phyloP scores from a whole-genome alignment of 2,797 vertebrate genomes.

The Yasuhikotakia modesta region DNA sequence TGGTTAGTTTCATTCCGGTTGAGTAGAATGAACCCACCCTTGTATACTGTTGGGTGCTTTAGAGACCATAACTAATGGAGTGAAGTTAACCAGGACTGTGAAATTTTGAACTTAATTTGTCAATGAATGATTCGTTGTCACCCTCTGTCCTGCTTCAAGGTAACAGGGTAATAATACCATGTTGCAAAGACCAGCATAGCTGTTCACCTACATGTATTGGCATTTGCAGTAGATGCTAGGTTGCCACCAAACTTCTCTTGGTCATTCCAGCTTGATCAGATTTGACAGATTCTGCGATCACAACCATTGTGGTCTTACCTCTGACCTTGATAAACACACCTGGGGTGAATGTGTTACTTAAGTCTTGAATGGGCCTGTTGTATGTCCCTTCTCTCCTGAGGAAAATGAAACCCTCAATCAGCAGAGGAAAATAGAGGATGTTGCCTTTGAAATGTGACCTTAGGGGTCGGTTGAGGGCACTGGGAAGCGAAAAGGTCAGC shows the following conservation, averaged over 20 bases:
- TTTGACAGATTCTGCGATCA: neutral
- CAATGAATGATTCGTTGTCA: neutral
- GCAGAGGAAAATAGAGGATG: conserved; percentile 28
- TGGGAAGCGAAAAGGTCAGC: conserved; percentile 42
- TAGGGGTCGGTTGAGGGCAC: conserved; percentile 38
- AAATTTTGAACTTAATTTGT: neutral
- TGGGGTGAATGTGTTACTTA: neutral
- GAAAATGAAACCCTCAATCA: conserved; percentile 40
- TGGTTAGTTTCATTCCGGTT: conserved; percentile 71
- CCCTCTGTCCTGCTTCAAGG: neutral
- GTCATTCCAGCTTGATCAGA: neutral
- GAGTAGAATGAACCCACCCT: conserved; percentile 63
- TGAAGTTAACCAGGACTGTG: conserved; percentile 9
- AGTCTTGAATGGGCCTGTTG: conserved; percentile 26
- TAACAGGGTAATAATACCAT: neutral
- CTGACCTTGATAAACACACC: conserved; percentile 20
- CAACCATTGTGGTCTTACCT: conserved; percentile 9
- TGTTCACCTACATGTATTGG: no score
- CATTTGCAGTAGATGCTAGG: neutral
- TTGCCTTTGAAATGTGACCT: conserved; percentile 40
- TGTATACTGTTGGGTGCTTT: conserved; percentile 39
- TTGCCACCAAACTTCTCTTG: neutral
- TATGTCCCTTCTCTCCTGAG: neutral
- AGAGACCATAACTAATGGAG: conserved; percentile 1
- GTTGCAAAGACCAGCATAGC: neutral